Base-by-base conservation (phyloP, 2,113 vertebrate genomes). In the Vulpes vulpes region DNA sequence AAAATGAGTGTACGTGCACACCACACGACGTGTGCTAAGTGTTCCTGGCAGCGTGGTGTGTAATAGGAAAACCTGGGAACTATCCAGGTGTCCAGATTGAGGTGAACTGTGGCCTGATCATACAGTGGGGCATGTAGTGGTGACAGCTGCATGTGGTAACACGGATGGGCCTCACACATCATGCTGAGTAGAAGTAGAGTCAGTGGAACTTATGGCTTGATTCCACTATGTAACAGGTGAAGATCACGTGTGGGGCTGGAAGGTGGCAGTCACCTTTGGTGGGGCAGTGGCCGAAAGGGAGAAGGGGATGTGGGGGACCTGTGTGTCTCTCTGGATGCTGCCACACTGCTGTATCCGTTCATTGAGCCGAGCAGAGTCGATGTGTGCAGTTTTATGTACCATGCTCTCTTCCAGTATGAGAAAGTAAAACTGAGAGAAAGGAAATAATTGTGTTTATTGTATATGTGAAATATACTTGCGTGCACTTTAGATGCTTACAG, bases 351-450 rank as follows among this genome's bases (percentile, higher is more conserved):
- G 23, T 11, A 25, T 0, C 35, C 3, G 14, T 12, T 81, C n/a
- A 12, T 2, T 6, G 62, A 23, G 6, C 20, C 8, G 11, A 38
- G 2, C 49, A 1, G 79, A 55, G 1, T 23, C 2, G 38, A 25
- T 35, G 2, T 2, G 14, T 43, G 0, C 0, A 2, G 49, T 49
- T 9, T 60, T 43, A 27, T 1, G 23, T 32, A 0, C 23, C 53
- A 8, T 0, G 8, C 16, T 14, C 17, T 32, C 1, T 59, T 67
- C 32, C 43, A 19, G 7, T 57, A 35, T 12, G 0, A 35, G 35
- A 43, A 20, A 43, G 43, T 43, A 43, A 43, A 22, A 20, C 2
- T 8, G n/a, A 60, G 55, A 19, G 32, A 65, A 59, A 65, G 30
- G 55, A 60, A 49, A 23, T 11, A 20, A 57, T 9, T 1, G 38